Base-by-base conservation (phyloP, 1,140 invertebrate species). In the Galleria mellonella region DNA sequence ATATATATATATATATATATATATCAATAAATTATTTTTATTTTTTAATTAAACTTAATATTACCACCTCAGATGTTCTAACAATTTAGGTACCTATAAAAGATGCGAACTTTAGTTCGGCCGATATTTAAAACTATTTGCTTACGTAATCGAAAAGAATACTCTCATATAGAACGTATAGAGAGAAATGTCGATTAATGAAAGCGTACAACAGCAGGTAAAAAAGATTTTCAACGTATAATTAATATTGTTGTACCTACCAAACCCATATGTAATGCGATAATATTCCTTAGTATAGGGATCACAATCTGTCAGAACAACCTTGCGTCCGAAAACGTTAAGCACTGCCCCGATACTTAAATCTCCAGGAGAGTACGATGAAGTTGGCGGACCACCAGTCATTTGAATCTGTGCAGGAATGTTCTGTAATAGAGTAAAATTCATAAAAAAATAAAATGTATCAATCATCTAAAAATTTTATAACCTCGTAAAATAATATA, bases 231-330 rank as follows among this genome's bases (percentile, higher is more conserved):
- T 12, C 1, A 35, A 12, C 7, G 1, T 12, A 12, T 35, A 12
- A 12, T 35, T 35, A 27, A 11, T 15, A 8, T 29, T 15, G 8
- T 42, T 29, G 13, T 10, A 38, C 60, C 51, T 59, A 87, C 86
- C 84, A 49, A 87, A 74, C 10, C 86, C 86, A 53, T 86, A 87
- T 10, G 88, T 90, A 27, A 89, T 89, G 53, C 91, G 89, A 74
- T 96, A 98, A 85, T 95, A 98, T 32, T 94, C 90, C 71, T 93
- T 94, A 0, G 96, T 98, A 61, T 94, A 97, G 10, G 88, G 86
- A 83, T 98, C 96, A 54, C 95, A 94, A 70, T 97, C 92, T 0
- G 91, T 94, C 0, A 98, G 83, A 0, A 96, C 87, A 14, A 98
- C 89, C 33, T 91, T 90, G 35, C 96, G 87, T 5, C 95, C 95